phyloP scores from a whole-genome alignment of 2,113 vertebrate species.

The Parus major region DNA sequence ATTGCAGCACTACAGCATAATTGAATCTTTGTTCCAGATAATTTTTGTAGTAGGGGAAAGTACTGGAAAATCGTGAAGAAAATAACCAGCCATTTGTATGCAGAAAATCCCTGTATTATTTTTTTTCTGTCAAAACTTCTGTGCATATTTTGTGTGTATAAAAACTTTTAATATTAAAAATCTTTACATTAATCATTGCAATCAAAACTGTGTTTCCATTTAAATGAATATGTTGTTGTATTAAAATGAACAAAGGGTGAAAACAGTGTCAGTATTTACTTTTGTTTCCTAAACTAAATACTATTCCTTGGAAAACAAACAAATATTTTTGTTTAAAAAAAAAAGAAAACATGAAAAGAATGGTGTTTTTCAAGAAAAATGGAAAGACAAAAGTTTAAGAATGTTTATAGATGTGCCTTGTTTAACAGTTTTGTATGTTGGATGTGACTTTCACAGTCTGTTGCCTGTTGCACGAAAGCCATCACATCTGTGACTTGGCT shows the following conservation, averaged over 20 bases:
- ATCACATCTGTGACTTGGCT: slow-evolving; percentile 95
- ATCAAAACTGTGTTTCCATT: background rate
- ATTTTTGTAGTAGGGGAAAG: background rate
- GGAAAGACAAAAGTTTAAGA: slow-evolving; percentile 56
- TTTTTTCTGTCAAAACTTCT: background rate
- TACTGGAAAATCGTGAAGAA: background rate
- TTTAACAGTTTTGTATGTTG: slow-evolving; percentile 85
- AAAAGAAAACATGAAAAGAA: background rate
- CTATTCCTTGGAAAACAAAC: background rate
- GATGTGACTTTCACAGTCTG: slow-evolving; percentile 99
- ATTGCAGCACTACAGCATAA: background rate
- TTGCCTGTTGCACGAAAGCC: slow-evolving; percentile 88
- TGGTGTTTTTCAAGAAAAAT: background rate
- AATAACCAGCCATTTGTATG: background rate
- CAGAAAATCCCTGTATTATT: background rate
- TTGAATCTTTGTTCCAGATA: background rate
- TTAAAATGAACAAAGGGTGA: background rate
- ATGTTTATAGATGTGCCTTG: slow-evolving; percentile 75
- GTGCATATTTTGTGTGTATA: background rate
- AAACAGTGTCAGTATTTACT: background rate
- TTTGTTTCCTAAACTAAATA: background rate
- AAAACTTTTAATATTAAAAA: background rate
- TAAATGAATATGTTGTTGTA: background rate
- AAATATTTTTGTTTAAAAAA: background rate
- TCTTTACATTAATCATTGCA: background rate